Evolutionary conservation across 2,797 vertebrate genomes (phyloP), one percentile per base, ranked within the genome.

Genomic region (Sphenopsis melanotis): DNA sequence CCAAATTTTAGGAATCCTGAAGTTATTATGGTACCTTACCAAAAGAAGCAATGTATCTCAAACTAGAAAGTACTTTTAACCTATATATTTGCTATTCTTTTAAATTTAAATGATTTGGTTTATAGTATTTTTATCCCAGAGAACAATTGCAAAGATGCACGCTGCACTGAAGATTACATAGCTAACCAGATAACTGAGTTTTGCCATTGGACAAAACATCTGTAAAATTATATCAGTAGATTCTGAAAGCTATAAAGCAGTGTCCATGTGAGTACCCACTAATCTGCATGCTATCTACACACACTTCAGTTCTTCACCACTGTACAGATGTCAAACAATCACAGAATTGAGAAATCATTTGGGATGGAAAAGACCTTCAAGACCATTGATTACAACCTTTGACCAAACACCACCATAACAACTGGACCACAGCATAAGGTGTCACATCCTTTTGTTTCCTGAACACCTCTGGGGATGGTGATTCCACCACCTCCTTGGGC

Each of bases 381-480:
- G 23, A 39, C 8, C 30, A 30, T 34, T 3, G 3, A 30, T 29
- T 30, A 5, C n/a, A 52, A 15, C 24, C 24, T 59, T 87, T 59
- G 46, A 32, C 10, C 11, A 30, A 59, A 22, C 14, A 34, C 7
- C 16, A 16, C 17, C 12, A 4, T 22, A 46, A 50, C 4, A 39
- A 26, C 0, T 18, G 26, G n/a, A 52, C 20, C 30, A 32, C 4
- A 19, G 17, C 34, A 34, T 6, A 52, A 39, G 6, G 11, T 26
- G 60, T 11, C 68, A 66, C 0, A 0, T 39, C 20, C 29, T 34
- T 17, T 11, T 3, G 1, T 72, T 72, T 66, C 24, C n/a, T 72
- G n/a, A 65, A 13, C 24, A 26, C 4, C 39, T 46, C 14, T 34
- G 46, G 17, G 10, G 16, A 30, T 34, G 11, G 17, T 34, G 37